These are phyloP conservation scores for Burhinus oedicnemus DNA, from an alignment of 2,113 vertebrate species.

Conservation along the genomic window DNA sequence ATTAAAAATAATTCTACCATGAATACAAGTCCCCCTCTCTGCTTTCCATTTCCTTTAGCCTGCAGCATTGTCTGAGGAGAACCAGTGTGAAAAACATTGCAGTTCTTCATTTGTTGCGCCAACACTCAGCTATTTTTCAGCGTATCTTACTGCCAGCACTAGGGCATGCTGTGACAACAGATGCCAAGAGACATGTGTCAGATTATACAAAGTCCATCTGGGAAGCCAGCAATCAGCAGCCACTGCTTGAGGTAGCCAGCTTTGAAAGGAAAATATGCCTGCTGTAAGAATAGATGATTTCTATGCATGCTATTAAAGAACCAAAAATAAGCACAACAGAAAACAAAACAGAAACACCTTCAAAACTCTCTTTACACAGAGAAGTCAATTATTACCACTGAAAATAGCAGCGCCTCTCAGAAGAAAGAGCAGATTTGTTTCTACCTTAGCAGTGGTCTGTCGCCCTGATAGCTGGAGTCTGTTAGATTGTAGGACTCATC, in stretches of 20 bases:
- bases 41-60: background rate
- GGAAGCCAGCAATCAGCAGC: background rate
- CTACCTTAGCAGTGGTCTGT: background rate
- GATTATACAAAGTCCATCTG: constrained; percentile 21
- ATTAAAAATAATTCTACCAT: background rate
- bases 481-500: background rate
- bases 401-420: background rate
- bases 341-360: background rate
- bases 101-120: background rate
- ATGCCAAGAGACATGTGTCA: constrained; percentile 44
- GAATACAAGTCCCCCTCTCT: background rate
- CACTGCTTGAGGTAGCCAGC: background rate
- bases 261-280: background rate
- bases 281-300: background rate
- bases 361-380: background rate
- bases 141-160: background rate
- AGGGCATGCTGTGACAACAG: constrained; percentile 45
- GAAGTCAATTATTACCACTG: background rate
- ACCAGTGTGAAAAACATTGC: background rate
- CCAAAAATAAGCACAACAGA: background rate
- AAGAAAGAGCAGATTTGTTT: background rate
- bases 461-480: background rate
- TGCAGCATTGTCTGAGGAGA: background rate
- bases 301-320: background rate
- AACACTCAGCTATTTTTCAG: background rate